These are phyloP conservation scores for Physella acuta DNA, from an alignment of 1,140 invertebrate species.

Conservation along the genomic window DNA sequence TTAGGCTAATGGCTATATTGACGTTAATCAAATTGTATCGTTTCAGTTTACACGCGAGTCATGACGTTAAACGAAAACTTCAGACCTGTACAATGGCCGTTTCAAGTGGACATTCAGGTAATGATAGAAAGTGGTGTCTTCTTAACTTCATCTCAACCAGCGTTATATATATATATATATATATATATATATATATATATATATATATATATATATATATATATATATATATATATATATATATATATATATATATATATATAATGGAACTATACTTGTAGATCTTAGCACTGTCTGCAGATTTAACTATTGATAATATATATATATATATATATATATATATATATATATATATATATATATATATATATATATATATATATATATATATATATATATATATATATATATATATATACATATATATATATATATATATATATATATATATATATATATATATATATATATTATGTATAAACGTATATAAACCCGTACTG, in stretches of 20 bases:
- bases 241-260: neutral
- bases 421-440: neutral
- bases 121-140: no score
- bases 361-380: neutral
- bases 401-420: neutral
- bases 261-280: no score
- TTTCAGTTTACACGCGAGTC: slow-evolving; percentile 27
- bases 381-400: neutral
- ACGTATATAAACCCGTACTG: no score
- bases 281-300: no score
- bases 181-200: neutral
- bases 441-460: neutral
- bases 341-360: neutral
- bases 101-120: slow-evolving; percentile 43
- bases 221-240: neutral
- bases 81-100: slow-evolving; percentile 30
- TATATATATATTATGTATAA: no score
- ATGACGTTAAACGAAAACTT: slow-evolving; percentile 38
- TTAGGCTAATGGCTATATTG: no score
- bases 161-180: neutral
- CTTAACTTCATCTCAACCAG: no score
- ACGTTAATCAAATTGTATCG: no score
- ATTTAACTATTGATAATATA: no score
- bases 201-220: neutral
- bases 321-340: neutral